These are phyloP conservation scores for Chrysochloris asiatica DNA, from an alignment of 2,113 vertebrate genomes.

Conservation along the genomic window DNA sequence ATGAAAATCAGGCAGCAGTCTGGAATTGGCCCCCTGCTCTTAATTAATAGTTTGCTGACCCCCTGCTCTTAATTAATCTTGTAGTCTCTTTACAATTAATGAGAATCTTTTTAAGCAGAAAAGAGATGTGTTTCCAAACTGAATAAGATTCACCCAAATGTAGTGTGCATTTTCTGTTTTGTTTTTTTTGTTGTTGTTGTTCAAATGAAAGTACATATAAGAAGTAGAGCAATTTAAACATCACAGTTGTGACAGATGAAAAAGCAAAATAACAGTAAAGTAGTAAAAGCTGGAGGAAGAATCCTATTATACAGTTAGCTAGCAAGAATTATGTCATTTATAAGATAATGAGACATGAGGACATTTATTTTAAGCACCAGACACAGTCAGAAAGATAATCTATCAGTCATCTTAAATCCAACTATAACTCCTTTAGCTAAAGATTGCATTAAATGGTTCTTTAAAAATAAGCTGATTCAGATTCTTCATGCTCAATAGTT, in stretches of 20 bases:
- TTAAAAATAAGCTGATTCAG: conserved; percentile 59
- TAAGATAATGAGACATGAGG: conserved; percentile 58
- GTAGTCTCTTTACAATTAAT: not conserved
- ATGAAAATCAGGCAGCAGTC: not conserved
- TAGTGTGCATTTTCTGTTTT: not conserved
- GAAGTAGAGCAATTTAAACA: conserved; percentile 20
- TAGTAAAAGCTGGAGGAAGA: not conserved
- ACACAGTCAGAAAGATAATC: conserved; percentile 46
- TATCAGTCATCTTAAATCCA: not conserved
- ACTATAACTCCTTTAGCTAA: conserved; percentile 41
- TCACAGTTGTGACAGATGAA: conserved; percentile 55
- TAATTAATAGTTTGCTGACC: not conserved
- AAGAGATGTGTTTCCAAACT: not conserved
- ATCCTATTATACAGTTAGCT: conserved; percentile 43
- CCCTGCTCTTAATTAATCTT: not conserved
- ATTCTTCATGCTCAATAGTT: conserved; percentile 3
- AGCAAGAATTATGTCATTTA: conserved; percentile 58
- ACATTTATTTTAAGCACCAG: conserved; percentile 49
- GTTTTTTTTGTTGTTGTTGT: not conserved
- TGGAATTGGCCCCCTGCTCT: not conserved
- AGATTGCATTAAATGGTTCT: conserved; percentile 29
- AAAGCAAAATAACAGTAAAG: conserved; percentile 12
- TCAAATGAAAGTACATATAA: not conserved
- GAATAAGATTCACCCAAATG: not conserved
- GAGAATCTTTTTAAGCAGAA: conserved; percentile 39